Percentiles rank a stretch among this genome's conserved stretches.
phyloP scores from a whole-genome alignment of 1,140 invertebrate genomes.

The Drosophila nigrodunni region DNA sequence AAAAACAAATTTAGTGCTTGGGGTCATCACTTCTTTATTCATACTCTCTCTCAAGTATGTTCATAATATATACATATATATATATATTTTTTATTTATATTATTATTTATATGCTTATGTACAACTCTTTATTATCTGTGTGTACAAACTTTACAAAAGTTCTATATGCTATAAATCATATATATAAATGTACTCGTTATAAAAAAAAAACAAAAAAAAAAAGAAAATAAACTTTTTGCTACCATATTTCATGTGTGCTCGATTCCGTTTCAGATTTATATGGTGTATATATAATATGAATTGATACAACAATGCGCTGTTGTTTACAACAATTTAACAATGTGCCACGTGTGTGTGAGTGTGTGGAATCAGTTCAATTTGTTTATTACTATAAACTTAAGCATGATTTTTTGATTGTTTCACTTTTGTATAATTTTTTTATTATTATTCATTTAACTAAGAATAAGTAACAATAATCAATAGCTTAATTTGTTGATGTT shows the following conservation, averaged over 20 bases:
- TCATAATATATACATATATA: conserved; percentile 32
- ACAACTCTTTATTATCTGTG: neutral
- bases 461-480: conserved; percentile 45
- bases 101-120: conserved; percentile 5
- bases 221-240: neutral
- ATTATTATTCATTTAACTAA: conserved; percentile 18
- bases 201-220: conserved; percentile 8
- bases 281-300: conserved; percentile 15
- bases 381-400: conserved; percentile 8
- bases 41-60: conserved; percentile 19
- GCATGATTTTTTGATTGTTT: conserved; percentile 1
- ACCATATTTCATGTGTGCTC: conserved; percentile 22
- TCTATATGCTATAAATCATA: conserved; percentile 1
- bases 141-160: conserved; percentile 27
- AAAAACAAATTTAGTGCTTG: conserved; percentile 23
- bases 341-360: conserved; percentile 1
- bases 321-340: conserved; percentile 27
- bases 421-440: conserved; percentile 7
- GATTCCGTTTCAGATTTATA: conserved; percentile 14
- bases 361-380: conserved; percentile 10
- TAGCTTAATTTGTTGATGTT: conserved; percentile 13
- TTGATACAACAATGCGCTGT: conserved; percentile 18
- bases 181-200: conserved; percentile 25
- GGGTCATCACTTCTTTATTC: conserved; percentile 54
- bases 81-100: conserved; percentile 21